Conservation (phyloP, 2,888 invertebrate species). For the Gymnoscelis rufifasciata region DNA sequence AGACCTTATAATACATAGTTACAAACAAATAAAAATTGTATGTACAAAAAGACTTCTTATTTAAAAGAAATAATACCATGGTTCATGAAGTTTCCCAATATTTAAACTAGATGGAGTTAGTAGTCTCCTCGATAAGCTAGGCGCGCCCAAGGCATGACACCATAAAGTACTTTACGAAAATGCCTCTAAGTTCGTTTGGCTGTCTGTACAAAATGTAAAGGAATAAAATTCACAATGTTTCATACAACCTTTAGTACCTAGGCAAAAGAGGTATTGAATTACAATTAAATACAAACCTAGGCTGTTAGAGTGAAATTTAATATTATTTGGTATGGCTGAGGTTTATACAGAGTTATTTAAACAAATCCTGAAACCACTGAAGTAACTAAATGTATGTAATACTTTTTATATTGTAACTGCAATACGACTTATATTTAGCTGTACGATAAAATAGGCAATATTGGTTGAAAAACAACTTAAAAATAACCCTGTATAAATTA, state of each 20-base stretch:
- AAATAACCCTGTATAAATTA: conserved; percentile 79
- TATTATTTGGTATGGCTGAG: conserved; percentile 71
- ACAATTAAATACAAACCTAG: conserved; percentile 6
- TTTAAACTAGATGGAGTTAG: conserved; percentile 21
- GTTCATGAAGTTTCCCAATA: too few species aligned
- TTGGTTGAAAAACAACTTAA: conserved; percentile 45
- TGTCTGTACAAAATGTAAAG: conserved; percentile 22
- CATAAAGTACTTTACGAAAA: conserved; percentile 16
- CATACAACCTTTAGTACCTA: conserved; percentile 27
- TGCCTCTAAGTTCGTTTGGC: conserved; percentile 22
- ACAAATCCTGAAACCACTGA: conserved; percentile 16
- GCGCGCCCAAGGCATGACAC: conserved; percentile 14
- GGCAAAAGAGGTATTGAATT: conserved; percentile 26
- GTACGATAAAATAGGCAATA: conserved; percentile 27
- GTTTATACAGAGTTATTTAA: conserved; percentile 75
- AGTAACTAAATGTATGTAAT: conserved; percentile 19
- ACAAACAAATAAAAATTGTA: too few species aligned
- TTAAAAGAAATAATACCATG: too few species aligned
- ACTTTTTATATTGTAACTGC: conserved; percentile 21
- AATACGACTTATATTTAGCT: conserved; percentile 24
- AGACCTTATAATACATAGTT: too few species aligned
- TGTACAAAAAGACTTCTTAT: too few species aligned
- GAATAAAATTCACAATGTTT: conserved; percentile 24
- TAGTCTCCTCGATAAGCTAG: conserved; percentile 18
- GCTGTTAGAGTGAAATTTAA: conserved; percentile 24